phyloP scores from a whole-genome alignment of 2,797 vertebrate genomes.

The Channa striata region DNA sequence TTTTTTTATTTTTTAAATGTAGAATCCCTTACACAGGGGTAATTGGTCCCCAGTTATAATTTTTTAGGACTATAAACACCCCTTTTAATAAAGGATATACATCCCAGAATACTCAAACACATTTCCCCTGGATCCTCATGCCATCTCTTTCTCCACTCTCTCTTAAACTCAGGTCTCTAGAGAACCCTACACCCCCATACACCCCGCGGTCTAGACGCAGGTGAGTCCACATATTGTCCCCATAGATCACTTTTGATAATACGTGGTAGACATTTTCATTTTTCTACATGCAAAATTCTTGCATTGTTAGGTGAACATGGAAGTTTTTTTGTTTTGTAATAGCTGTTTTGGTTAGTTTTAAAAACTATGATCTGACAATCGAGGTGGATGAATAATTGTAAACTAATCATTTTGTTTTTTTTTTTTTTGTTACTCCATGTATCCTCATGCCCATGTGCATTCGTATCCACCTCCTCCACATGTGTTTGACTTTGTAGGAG shows the following conservation, averaged over 20 bases:
- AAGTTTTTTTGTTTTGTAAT: not conserved
- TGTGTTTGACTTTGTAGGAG: constrained; percentile 79
- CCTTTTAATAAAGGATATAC: not conserved
- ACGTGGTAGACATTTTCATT: not conserved
- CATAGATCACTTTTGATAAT: not conserved
- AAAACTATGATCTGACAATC: not conserved
- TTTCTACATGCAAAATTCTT: not conserved
- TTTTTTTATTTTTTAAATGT: not conserved
- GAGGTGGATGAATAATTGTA: not conserved
- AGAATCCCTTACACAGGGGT: not conserved
- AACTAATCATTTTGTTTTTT: not conserved
- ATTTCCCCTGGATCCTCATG: constrained; percentile 31
- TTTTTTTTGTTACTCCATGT: not conserved
- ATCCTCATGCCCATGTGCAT: not conserved
- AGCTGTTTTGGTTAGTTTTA: not conserved
- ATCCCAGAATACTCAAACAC: not conserved
- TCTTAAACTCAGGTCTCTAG: constrained; percentile 88
- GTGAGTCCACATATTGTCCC: constrained; percentile 75
- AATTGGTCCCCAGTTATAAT: not conserved
- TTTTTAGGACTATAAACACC: not conserved
- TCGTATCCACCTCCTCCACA: rapidly evolving
- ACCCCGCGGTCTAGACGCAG: constrained; percentile 93
- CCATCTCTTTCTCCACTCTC: constrained; percentile 58
- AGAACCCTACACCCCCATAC: constrained; percentile 94
- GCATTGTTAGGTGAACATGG: not conserved